Evolutionary conservation across 2,113 vertebrate genomes (phyloP).

Genomic region (Pundamilia nyererei): DNA sequence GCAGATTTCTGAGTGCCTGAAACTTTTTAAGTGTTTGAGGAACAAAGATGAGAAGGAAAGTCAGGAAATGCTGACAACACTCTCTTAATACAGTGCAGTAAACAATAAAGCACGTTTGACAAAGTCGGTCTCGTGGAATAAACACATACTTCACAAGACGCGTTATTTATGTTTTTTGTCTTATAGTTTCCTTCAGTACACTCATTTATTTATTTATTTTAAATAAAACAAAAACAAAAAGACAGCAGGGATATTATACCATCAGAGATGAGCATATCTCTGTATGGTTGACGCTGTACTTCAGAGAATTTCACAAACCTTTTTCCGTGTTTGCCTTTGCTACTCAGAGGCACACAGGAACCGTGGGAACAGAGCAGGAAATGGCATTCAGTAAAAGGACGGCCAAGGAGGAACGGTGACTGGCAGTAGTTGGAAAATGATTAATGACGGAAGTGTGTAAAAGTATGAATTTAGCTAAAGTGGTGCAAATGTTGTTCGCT

Average conservation of each 20-base stretch:
- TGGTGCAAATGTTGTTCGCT: background rate
- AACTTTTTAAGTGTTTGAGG: background rate
- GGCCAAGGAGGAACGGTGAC: background rate
- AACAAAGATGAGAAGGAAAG: background rate
- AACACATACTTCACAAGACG: background rate
- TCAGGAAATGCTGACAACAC: background rate
- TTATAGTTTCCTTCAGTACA: background rate
- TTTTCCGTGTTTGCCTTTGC: background rate
- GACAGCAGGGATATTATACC: background rate
- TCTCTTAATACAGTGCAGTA: background rate
- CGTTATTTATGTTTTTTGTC: background rate
- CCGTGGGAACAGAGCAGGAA: background rate
- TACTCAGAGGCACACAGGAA: background rate
- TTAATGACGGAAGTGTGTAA: background rate
- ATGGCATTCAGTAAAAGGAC: background rate
- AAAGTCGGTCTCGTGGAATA: background rate
- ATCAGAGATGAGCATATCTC: background rate
- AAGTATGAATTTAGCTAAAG: background rate
- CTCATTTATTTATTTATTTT: background rate
- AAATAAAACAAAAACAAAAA: background rate
- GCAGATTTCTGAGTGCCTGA: background rate
- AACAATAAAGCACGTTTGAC: background rate
- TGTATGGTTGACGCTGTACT: background rate
- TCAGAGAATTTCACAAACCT: background rate
- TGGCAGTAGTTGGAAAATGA: background rate